phyloP scores from a whole-genome alignment of 2,888 invertebrate genomes.

The Busseola fusca region DNA sequence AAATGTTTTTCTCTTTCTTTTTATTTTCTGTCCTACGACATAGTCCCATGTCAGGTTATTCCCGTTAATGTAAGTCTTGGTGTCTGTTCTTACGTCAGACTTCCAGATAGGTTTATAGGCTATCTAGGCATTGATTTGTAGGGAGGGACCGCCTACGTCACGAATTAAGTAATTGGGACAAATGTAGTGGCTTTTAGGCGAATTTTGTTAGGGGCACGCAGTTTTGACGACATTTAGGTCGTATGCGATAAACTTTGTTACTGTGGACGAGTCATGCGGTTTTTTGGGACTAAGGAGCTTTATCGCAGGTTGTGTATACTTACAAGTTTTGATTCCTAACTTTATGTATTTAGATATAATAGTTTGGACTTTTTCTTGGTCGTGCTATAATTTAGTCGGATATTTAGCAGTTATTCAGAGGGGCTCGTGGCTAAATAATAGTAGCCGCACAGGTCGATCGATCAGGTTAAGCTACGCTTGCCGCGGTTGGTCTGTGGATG shows the following conservation, averaged over 20 bases:
- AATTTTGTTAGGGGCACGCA: slow-evolving; percentile 17
- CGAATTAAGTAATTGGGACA: slow-evolving; percentile 50
- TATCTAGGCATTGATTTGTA: slow-evolving; percentile 36
- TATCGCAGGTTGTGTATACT: neutral
- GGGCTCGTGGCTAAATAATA: too few species aligned
- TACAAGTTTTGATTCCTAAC: neutral
- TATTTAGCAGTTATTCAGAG: too few species aligned
- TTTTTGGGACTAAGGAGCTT: neutral
- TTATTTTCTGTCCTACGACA: neutral
- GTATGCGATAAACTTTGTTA: slow-evolving; percentile 18
- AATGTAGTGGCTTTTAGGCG: slow-evolving; percentile 11
- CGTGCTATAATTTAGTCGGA: too few species aligned
- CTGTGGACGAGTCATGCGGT: slow-evolving; percentile 1
- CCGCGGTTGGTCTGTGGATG: too few species aligned
- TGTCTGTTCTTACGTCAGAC: slow-evolving; percentile 25
- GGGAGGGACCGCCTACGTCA: slow-evolving; percentile 29
- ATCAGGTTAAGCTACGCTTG: too few species aligned
- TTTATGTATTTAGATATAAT: neutral
- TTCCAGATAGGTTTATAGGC: slow-evolving; percentile 24
- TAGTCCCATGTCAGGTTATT: neutral
- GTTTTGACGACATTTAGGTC: slow-evolving; percentile 33
- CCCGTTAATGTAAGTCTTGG: neutral
- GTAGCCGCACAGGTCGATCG: too few species aligned
- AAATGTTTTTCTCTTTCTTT: too few species aligned
- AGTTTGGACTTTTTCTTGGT: neutral